Conservation (phyloP, 2,797 vertebrate species). For the Miichthys miiuy region DNA sequence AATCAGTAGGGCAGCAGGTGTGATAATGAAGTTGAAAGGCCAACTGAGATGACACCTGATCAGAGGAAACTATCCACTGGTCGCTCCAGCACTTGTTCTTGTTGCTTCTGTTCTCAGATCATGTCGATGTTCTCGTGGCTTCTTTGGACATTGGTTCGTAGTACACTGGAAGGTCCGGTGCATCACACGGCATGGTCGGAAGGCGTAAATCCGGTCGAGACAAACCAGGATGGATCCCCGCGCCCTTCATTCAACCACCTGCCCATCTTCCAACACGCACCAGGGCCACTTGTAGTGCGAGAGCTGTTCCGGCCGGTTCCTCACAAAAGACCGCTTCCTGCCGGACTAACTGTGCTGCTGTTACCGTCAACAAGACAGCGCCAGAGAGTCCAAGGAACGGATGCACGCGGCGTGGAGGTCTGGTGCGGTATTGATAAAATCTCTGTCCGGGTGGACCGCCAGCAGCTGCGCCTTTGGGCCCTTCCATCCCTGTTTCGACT, state of each 20-base stretch:
- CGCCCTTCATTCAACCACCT: slow-evolving; percentile 42
- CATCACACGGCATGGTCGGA: not conserved
- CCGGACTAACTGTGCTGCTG: slow-evolving; percentile 52
- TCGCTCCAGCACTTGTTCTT: not conserved
- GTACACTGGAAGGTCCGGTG: slow-evolving; percentile 32
- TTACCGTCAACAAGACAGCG: slow-evolving; percentile 30
- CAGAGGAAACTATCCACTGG: not conserved
- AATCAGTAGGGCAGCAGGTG: slow-evolving; percentile 47
- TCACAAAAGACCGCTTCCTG: slow-evolving; percentile 39
- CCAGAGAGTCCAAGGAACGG: not conserved
- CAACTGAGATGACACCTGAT: not conserved
- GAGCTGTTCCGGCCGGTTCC: slow-evolving; percentile 61
- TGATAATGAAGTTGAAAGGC: slow-evolving; percentile 4
- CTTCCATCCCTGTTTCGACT: slow-evolving; percentile 51
- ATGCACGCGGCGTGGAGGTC: slow-evolving; percentile 63
- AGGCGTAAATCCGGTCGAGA: not conserved
- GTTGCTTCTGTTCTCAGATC: not conserved
- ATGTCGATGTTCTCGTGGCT: slow-evolving; percentile 52
- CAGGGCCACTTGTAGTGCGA: slow-evolving; percentile 46
- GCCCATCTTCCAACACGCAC: slow-evolving; percentile 71
- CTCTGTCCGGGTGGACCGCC: slow-evolving; percentile 68
- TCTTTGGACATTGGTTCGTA: slow-evolving; percentile 30
- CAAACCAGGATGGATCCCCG: rapidly evolving
- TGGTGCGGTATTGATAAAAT: slow-evolving; percentile 64
- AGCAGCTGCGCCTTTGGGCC: slow-evolving; percentile 53